Evolutionary conservation across 2,797 vertebrate genomes (phyloP).

Genomic region (Enteromius mattozi): DNA sequence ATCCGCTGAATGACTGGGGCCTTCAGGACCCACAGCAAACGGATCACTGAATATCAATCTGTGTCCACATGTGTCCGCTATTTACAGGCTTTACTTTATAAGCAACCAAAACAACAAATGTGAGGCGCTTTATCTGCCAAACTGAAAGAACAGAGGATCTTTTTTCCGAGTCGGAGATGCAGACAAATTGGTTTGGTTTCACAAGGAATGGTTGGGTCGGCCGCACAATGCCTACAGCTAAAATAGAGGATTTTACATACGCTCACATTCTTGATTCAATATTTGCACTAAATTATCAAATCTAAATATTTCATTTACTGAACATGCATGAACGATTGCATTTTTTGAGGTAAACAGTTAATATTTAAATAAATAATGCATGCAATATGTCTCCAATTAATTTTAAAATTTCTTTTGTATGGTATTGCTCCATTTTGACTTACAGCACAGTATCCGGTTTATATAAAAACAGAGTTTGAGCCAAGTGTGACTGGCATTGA

Average conservation of each 20-base stretch:
- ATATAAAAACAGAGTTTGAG: not conserved
- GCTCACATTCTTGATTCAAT: not conserved
- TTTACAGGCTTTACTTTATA: conserved; percentile 57
- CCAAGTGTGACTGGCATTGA: not conserved
- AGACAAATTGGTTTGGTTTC: conserved; percentile 30
- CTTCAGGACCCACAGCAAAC: conserved; percentile 49
- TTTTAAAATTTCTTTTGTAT: not conserved
- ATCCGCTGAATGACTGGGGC: conserved; percentile 51
- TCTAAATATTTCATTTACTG: not conserved
- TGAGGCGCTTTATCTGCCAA: conserved; percentile 37
- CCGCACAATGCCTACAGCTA: not conserved
- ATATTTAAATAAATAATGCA: conserved; percentile 9
- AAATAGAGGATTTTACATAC: not conserved
- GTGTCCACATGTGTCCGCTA: conserved; percentile 50
- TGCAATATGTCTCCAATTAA: not conserved
- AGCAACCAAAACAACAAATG: conserved; percentile 48
- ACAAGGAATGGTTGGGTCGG: conserved; percentile 13
- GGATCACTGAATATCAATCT: conserved; percentile 56
- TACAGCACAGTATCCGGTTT: not conserved
- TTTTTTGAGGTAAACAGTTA: not conserved
- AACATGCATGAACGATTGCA: not conserved
- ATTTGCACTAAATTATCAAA: not conserved
- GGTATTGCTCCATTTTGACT: not conserved
- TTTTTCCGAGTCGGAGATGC: conserved; percentile 15
- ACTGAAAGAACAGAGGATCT: conserved; percentile 41